A percentile compares a stretch with the other conserved stretches of the same genome.
phyloP scores from a whole-genome alignment of 2,888 invertebrate genomes.

The Crematogaster levior region DNA sequence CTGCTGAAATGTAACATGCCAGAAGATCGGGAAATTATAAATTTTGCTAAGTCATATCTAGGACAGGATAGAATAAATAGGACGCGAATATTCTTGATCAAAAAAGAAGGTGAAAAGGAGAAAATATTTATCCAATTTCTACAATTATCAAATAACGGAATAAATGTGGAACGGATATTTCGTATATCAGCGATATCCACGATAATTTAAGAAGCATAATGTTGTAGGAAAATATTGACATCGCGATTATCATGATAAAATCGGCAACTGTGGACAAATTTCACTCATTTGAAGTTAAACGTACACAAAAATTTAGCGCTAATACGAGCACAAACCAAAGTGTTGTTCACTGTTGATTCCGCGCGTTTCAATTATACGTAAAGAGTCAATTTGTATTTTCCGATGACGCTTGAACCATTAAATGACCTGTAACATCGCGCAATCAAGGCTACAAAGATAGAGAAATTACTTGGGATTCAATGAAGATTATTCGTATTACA shows the following conservation, averaged over 20 bases:
- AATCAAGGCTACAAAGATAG: background rate
- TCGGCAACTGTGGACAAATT: background rate
- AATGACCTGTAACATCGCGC: background rate
- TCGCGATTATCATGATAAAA: background rate
- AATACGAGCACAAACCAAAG: background rate
- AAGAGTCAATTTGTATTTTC: background rate
- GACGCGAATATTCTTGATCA: background rate
- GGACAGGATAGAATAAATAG: background rate
- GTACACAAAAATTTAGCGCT: background rate
- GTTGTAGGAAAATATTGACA: constrained; percentile 4
- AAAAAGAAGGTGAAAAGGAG: too few species aligned
- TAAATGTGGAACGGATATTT: constrained; percentile 8
- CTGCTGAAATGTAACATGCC: background rate
- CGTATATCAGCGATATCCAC: background rate
- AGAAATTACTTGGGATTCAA: constrained; percentile 17
- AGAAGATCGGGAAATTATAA: background rate
- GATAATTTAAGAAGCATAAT: constrained; percentile 20
- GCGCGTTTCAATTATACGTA: background rate
- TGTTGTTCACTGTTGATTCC: background rate
- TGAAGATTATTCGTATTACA: background rate
- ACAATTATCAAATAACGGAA: background rate
- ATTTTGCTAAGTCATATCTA: background rate
- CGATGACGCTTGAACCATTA: background rate
- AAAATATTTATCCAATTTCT: background rate
- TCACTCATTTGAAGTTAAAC: background rate